phyloP scores from a whole-genome alignment of 2,113 vertebrate genomes.

The Girardinichthys multiradiatus region DNA sequence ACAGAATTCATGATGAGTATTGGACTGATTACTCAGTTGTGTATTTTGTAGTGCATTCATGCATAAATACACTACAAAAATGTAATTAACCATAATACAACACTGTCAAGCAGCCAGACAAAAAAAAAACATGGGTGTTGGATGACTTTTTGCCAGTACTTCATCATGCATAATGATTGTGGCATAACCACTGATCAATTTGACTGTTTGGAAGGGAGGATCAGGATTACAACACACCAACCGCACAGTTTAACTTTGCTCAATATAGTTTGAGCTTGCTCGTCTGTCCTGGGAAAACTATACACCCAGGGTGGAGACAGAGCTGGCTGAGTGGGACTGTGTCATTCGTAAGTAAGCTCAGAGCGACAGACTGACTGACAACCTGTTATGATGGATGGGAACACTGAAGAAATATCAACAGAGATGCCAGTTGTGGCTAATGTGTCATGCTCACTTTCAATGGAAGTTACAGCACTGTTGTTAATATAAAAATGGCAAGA shows the following conservation, averaged over 20 bases:
- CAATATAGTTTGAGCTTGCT: constrained; percentile 49
- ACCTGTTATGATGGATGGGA: not conserved
- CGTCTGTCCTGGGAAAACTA: not conserved
- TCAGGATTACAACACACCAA: constrained; percentile 48
- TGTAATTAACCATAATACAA: constrained; percentile 4
- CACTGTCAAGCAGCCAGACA: constrained; percentile 6
- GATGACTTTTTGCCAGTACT: not conserved
- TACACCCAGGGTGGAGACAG: constrained; percentile 6
- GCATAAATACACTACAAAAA: not conserved
- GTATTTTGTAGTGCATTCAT: too few relatives aligned
- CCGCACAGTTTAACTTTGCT: constrained; percentile 38
- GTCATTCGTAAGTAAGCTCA: constrained; percentile 5
- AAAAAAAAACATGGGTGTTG: not conserved
- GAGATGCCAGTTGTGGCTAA: not conserved
- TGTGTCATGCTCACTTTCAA: constrained; percentile 4
- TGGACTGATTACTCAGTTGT: too few relatives aligned
- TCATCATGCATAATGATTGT: constrained; percentile 30
- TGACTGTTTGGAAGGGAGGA: constrained; percentile 33
- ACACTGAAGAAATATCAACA: not conserved
- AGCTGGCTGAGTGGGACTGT: not conserved
- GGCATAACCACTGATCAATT: constrained; percentile 19
- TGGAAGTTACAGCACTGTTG: constrained; percentile 4
- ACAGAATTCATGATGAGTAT: too few relatives aligned
- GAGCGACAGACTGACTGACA: not conserved
- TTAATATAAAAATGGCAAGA: constrained; percentile 15